Conservation (phyloP, 1,140 invertebrate species). For the Drosophila burlai region DNA sequence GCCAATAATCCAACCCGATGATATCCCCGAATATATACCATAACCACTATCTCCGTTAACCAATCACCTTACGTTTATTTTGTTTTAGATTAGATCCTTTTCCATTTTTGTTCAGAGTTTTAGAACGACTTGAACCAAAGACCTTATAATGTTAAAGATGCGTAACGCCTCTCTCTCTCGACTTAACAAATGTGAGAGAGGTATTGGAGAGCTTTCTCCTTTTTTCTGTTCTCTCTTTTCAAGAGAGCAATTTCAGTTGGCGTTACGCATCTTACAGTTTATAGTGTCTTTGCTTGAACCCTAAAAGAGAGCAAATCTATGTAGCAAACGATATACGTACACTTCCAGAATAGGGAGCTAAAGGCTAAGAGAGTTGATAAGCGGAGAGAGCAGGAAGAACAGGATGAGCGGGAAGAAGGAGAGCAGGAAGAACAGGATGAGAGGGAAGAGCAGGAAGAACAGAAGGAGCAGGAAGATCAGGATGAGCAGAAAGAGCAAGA, state of each 20-base stretch:
- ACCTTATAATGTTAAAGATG: not conserved
- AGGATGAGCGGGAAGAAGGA: not conserved
- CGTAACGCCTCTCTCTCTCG: no score
- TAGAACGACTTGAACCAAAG: not conserved
- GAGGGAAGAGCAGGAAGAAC: not conserved
- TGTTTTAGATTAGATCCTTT: not conserved
- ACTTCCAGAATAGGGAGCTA: conserved; percentile 9
- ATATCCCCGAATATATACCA: conserved; percentile 15
- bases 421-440: not conserved
- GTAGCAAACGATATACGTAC: conserved; percentile 18
- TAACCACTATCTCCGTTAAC: conserved; percentile 5
- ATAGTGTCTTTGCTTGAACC: conserved; percentile 2
- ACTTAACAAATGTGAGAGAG: no score
- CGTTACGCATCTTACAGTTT: not conserved
- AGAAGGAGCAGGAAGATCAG: not conserved
- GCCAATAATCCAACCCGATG: conserved; percentile 4
- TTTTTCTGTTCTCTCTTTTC: no score
- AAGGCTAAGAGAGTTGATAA: not conserved
- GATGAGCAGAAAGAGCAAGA: not conserved
- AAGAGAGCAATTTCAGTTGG: not conserved
- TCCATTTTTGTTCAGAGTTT: not conserved
- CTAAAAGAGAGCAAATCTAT: conserved; percentile 6
- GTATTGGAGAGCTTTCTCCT: no score
- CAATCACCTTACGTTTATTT: not conserved
- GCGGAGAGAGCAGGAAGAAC: no score